Evolutionary conservation across 2,113 vertebrate species (phyloP), one percentile per base, ranked within the genome.

Genomic region (Salvator merianae): DNA sequence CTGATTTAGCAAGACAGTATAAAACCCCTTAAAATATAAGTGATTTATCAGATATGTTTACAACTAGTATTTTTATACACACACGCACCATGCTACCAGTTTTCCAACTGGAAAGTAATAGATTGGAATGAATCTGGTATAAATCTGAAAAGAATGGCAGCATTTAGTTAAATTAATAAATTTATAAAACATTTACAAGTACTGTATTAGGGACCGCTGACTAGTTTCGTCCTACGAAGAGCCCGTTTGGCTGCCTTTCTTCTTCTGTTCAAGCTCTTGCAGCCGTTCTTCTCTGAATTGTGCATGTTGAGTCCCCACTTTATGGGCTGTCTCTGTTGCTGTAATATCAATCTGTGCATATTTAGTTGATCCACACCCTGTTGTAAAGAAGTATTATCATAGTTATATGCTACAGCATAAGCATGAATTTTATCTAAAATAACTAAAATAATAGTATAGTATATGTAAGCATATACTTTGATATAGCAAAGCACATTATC

Each of bases 331-430:
- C 94, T 97, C 97, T 0, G 97, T 98, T 85, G 98, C 97, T 2
- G 87, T 30, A 3, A 97, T 95, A 93, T 98, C 95, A 1, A 97
- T 97, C 91, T 97, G 97, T 20, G 96, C 96, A 0, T 97, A 97
- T 13, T 95, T 94, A 30, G 97, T 96, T 20, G 96, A 89, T 4
- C 95, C 91, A 0, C 93, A 90, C 65, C 96, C 97, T 98, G 90
- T 3, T 20, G 8, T 26, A 30, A 24, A 36, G 79, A 79, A 79
- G n/a, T 10, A 65, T 30, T 36, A 7, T 26, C 30, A 22, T 43
- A 32, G 26, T 2, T 50, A 71, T 36, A 5, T 43, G 77, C 16
- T 18, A 30, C 18, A 40, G 20, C 16, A 40, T 43, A 34, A n/a
- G 40, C 30, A 24, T 24, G 8, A 40, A 78, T n/a, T 78, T 78